These are phyloP conservation scores for Tetrapedia diversipes DNA, from an alignment of 2,888 invertebrate species.

Conservation along the genomic window DNA sequence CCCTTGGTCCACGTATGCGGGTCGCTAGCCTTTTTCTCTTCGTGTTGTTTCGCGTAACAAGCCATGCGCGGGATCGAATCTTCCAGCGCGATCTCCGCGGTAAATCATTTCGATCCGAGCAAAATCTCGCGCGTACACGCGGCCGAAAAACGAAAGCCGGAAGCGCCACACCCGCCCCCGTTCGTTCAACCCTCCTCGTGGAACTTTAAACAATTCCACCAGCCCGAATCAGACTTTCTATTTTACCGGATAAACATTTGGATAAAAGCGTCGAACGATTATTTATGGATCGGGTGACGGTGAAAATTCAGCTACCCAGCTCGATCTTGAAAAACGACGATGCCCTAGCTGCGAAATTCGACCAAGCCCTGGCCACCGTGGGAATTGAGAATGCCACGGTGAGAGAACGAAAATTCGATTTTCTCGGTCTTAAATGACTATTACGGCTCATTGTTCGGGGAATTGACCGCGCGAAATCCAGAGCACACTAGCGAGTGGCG, in stretches of 20 bases:
- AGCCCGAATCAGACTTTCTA: not conserved
- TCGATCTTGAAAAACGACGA: slow-evolving; percentile 5
- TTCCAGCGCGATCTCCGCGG: slow-evolving; percentile 44
- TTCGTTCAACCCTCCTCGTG: not conserved
- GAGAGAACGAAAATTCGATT: slow-evolving; percentile 37
- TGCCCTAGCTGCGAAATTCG: not conserved
- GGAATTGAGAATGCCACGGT: slow-evolving; percentile 14
- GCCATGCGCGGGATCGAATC: slow-evolving; percentile 44
- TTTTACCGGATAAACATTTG: slow-evolving; percentile 13
- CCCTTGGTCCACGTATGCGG: not conserved
- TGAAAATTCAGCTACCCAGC: not conserved
- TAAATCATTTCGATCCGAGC: slow-evolving; percentile 53
- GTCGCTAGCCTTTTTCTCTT: not conserved
- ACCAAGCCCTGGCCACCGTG: not conserved
- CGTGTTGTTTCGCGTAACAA: slow-evolving; percentile 15
- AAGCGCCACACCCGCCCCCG: not conserved
- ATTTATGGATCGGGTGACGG: not conserved
- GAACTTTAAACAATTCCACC: slow-evolving; percentile 47
- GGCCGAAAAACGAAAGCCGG: slow-evolving; percentile 29
- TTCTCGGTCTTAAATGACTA: slow-evolving; percentile 36
- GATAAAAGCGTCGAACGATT: slow-evolving; percentile 27
- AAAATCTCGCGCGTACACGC: slow-evolving; percentile 28
- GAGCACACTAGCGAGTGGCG: not conserved
- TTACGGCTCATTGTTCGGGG: slow-evolving; percentile 41
- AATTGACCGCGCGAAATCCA: slow-evolving; percentile 40